Evolutionary conservation across 2,113 vertebrate species (phyloP).

Genomic region (Pseudorasbora parva): DNA sequence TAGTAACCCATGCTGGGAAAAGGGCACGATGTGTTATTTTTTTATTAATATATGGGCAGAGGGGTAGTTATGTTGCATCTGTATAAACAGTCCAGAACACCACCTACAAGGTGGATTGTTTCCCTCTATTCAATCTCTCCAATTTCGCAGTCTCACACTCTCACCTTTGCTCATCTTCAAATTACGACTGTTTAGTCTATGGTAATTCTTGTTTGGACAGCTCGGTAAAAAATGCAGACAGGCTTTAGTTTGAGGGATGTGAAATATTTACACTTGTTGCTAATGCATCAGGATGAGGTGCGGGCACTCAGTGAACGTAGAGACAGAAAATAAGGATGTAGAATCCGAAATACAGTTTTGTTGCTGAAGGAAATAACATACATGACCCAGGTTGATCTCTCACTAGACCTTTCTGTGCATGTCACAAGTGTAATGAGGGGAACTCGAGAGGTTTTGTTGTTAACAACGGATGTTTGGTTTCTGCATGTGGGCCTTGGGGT

Average conservation of each 20-base stretch:
- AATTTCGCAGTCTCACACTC: conserved; percentile 42
- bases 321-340: not conserved
- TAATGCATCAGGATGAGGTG: not conserved
- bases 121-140: not conserved
- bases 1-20: not conserved
- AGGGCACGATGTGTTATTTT: not conserved
- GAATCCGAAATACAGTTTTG: conserved; percentile 19
- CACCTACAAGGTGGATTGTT: not conserved
- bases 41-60: not conserved
- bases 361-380: conserved; percentile 43
- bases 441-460: conserved; percentile 33
- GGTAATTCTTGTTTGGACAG: conserved; percentile 71
- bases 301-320: not conserved
- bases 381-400: conserved; percentile 45
- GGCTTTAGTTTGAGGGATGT: conserved; percentile 29
- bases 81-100: conserved; percentile 5
- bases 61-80: not conserved
- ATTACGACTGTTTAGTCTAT: conserved; percentile 71
- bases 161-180: conserved; percentile 29
- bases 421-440: conserved; percentile 27
- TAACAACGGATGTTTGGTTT: conserved; percentile 56
- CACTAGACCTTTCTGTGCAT: conserved; percentile 29
- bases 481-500: conserved; percentile 62
- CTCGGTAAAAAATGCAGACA: conserved; percentile 40
- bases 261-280: conserved; percentile 25